phyloP scores from a whole-genome alignment of 2,888 invertebrate genomes.

The Tanytarsus gracilentus region DNA sequence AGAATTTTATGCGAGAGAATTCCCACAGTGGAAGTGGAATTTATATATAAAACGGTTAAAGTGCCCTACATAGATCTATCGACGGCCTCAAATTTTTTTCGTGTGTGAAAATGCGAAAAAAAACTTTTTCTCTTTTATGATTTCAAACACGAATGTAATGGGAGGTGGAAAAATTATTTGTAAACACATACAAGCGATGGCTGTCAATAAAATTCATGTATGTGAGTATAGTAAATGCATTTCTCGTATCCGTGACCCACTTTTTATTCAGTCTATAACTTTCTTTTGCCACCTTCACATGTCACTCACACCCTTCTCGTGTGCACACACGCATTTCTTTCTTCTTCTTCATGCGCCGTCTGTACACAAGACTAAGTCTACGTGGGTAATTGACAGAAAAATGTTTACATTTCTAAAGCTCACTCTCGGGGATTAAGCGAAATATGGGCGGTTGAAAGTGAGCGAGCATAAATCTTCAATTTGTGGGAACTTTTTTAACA shows the following conservation, averaged over 20 bases:
- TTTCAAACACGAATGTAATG: neutral
- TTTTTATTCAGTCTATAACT: conserved; percentile 1
- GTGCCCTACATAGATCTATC: too few relatives aligned
- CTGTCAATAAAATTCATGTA: neutral
- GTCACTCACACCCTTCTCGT: neutral
- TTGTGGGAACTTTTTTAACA: too few relatives aligned
- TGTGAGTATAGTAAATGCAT: neutral
- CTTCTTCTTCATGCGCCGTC: neutral
- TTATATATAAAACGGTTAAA: too few relatives aligned
- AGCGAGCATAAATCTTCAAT: too few relatives aligned
- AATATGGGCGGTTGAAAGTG: too few relatives aligned
- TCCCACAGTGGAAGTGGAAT: too few relatives aligned
- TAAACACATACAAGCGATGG: neutral
- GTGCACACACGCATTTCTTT: too few relatives aligned
- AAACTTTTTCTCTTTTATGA: too few relatives aligned
- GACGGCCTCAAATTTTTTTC: too few relatives aligned
- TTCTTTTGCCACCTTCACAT: neutral
- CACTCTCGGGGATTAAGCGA: too few relatives aligned
- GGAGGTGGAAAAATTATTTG: neutral
- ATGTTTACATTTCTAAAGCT: conserved; percentile 20
- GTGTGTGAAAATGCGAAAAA: too few relatives aligned
- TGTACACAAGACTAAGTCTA: neutral
- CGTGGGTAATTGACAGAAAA: conserved; percentile 24
- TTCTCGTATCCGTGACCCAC: neutral
- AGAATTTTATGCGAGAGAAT: too few relatives aligned